These are phyloP conservation scores for Eleginops maclovinus DNA, from an alignment of 2,113 vertebrate genomes.

Conservation along the genomic window DNA sequence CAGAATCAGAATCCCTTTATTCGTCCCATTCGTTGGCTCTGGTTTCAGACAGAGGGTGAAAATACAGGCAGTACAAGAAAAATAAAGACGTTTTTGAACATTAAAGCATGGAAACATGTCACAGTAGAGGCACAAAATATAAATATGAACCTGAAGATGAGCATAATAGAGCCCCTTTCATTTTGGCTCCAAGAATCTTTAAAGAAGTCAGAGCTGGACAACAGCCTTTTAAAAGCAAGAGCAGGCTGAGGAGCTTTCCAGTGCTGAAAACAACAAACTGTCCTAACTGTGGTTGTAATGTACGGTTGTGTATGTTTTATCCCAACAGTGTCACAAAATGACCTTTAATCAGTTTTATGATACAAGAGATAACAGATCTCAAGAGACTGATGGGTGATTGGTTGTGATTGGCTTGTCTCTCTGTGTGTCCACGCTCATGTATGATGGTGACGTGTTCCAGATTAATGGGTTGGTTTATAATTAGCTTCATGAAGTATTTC, in stretches of 20 bases:
- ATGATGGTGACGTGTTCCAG: slow-evolving; percentile 53
- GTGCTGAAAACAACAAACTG: slow-evolving; percentile 52
- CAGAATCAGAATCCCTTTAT: too few species aligned
- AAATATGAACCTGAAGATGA: too few species aligned
- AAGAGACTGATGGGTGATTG: slow-evolving; percentile 6
- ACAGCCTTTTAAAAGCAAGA: background rate
- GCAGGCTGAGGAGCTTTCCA: slow-evolving; percentile 44
- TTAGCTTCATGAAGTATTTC: slow-evolving; percentile 66
- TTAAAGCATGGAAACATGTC: too few species aligned
- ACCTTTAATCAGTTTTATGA: slow-evolving; percentile 31
- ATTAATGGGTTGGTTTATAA: slow-evolving; percentile 67
- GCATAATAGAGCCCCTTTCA: too few species aligned
- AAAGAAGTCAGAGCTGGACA: background rate
- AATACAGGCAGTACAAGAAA: too few species aligned
- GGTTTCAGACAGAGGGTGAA: too few species aligned
- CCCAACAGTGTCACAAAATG: slow-evolving; percentile 6
- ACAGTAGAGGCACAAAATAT: too few species aligned
- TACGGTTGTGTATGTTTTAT: background rate
- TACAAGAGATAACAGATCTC: slow-evolving; percentile 11
- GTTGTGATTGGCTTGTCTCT: slow-evolving; percentile 31
- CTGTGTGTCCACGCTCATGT: slow-evolving; percentile 28
- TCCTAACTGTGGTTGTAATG: background rate
- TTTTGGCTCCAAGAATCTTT: background rate
- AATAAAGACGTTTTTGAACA: too few species aligned
- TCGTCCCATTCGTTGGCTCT: too few species aligned